These are phyloP conservation scores for Exaiptasia diaphana DNA, from an alignment of 64 coral and sea anemone genomes.

Conservation along the genomic window DNA sequence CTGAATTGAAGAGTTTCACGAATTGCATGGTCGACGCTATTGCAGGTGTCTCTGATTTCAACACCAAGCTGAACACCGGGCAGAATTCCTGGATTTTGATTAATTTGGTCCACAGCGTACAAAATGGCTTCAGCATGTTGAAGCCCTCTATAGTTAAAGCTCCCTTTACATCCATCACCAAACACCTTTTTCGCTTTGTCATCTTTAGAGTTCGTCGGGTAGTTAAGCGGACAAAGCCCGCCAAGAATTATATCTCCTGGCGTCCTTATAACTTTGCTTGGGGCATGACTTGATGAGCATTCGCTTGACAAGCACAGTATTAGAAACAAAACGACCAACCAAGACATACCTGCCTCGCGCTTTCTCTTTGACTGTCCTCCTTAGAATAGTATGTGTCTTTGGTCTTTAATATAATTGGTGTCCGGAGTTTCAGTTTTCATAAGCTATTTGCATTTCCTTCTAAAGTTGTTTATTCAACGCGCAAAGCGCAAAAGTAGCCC, in stretches of 20 bases:
- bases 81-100: conserved; percentile 1
- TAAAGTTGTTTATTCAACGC: too few relatives aligned
- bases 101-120: conserved; percentile 32
- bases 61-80: conserved; percentile 29
- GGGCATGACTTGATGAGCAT: not conserved
- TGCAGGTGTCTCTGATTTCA: conserved; percentile 44
- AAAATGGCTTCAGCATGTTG: conserved; percentile 37
- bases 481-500: too few relatives aligned
- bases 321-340: too few relatives aligned
- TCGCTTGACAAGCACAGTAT: too few relatives aligned
- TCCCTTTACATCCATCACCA: not conserved
- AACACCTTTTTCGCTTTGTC: not conserved
- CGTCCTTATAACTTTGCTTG: not conserved
- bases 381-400: too few relatives aligned
- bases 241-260: conserved; percentile 23
- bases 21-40: conserved; percentile 34
- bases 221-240: conserved; percentile 16
- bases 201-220: not conserved
- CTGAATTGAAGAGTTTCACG: conserved; percentile 12
- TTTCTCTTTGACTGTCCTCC: too few relatives aligned
- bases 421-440: too few relatives aligned
- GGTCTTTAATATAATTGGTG: too few relatives aligned
- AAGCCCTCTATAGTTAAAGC: conserved; percentile 20
- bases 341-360: too few relatives aligned
- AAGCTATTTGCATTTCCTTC: too few relatives aligned